phyloP scores from a whole-genome alignment of 2,888 invertebrate species.

The Drosophila neutralis region DNA sequence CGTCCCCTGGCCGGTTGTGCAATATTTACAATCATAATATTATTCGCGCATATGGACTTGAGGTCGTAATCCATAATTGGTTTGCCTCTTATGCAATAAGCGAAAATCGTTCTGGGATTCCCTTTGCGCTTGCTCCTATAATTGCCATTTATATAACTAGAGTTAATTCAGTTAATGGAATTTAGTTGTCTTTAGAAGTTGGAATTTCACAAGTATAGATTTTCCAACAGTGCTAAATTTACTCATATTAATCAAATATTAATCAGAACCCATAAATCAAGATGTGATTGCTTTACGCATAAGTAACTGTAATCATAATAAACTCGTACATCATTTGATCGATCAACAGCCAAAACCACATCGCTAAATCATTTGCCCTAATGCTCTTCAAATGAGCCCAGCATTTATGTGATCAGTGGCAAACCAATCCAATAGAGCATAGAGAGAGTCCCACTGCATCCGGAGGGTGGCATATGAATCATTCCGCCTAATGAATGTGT shows the following conservation, averaged over 20 bases:
- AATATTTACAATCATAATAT: constrained; percentile 72
- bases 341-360: constrained; percentile 36
- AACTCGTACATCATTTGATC: constrained; percentile 33
- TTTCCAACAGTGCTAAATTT: neutral
- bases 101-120: constrained; percentile 35
- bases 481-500: constrained; percentile 78
- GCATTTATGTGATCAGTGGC: constrained; percentile 50
- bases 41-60: constrained; percentile 76
- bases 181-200: neutral
- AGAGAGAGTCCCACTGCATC: constrained; percentile 19
- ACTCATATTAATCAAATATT: neutral
- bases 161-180: neutral
- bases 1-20: constrained; percentile 19
- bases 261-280: constrained; percentile 16
- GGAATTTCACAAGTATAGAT: neutral
- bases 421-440: neutral
- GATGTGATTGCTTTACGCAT: neutral
- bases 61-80: constrained; percentile 75
- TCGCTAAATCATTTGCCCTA: constrained; percentile 67
- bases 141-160: constrained; percentile 4
- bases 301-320: constrained; percentile 19
- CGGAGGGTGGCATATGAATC: constrained; percentile 64
- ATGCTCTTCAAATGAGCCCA: constrained; percentile 64
- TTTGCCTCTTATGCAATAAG: constrained; percentile 55
- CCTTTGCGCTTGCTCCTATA: constrained; percentile 6